Percentiles rank a stretch among this genome's conserved stretches.
phyloP scores from a whole-genome alignment of 35 echinoderm and acorn worm species.

The Diadema setosum region DNA sequence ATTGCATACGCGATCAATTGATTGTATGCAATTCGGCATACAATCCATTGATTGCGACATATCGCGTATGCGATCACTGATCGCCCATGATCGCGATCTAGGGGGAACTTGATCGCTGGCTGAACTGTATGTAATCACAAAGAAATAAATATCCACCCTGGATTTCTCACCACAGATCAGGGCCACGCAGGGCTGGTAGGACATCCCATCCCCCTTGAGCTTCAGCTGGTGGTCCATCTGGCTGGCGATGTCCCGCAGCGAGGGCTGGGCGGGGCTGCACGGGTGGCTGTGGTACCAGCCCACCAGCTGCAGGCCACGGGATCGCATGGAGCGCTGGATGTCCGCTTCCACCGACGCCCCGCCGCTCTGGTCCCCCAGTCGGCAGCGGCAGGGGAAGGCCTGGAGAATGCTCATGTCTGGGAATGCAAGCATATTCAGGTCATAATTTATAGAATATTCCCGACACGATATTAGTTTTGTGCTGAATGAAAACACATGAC shows the following conservation, averaged over 20 bases:
- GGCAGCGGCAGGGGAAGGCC: constrained; percentile 91
- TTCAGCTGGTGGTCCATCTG: constrained; percentile 97
- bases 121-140: no score
- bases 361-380: constrained; percentile 66
- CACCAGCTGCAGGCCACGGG: constrained; percentile 72
- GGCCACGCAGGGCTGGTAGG: constrained; percentile 90
- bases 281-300: constrained; percentile 99
- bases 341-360: constrained; percentile 66
- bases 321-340: constrained; percentile 73
- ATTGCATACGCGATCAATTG: no score
- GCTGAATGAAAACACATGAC: no score
- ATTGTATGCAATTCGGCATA: no score
- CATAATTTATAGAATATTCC: no score
- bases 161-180: constrained; percentile 71
- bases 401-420: constrained; percentile 91
- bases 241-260: constrained; percentile 77
- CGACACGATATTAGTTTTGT: no score
- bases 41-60: no score
- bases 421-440: no score
- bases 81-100: no score
- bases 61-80: no score
- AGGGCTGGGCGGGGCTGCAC: constrained; percentile 66
- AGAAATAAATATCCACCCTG: background rate
- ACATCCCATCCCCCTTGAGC: constrained; percentile 83
- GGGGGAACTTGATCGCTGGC: no score